Conservation (phyloP, 2,888 invertebrate genomes). For the Acrocyrtus sp. region DNA sequence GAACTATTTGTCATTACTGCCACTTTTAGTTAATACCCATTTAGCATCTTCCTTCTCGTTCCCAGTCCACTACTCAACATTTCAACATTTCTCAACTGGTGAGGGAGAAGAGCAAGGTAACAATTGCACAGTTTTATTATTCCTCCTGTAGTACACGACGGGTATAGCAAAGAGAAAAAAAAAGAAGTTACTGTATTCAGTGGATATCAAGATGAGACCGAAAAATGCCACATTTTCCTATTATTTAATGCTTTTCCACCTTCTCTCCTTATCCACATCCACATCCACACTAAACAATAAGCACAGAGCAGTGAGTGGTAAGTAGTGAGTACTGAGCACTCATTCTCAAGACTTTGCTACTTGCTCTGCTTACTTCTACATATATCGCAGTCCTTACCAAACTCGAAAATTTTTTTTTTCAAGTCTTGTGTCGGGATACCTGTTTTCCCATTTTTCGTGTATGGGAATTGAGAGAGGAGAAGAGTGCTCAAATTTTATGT, state of each 20-base stretch:
- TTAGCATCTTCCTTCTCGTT: slow-evolving; percentile 22
- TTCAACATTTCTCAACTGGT: slow-evolving; percentile 2
- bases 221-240: slow-evolving; percentile 50
- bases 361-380: slow-evolving; percentile 29
- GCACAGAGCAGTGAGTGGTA: background rate
- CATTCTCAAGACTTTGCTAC: slow-evolving; percentile 19
- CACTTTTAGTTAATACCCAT: slow-evolving; percentile 47
- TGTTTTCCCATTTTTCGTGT: slow-evolving; percentile 29
- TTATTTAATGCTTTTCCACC: slow-evolving; percentile 51
- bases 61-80: slow-evolving; percentile 15
- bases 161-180: slow-evolving; percentile 26
- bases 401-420: too few species aligned
- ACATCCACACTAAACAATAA: background rate
- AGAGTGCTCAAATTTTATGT: slow-evolving; percentile 46
- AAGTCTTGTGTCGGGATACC: slow-evolving; percentile 44
- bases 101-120: slow-evolving; percentile 9
- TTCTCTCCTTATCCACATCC: slow-evolving; percentile 7
- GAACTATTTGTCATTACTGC: slow-evolving; percentile 54
- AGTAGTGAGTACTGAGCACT: slow-evolving; percentile 32
- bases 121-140: background rate
- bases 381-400: too few species aligned
- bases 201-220: slow-evolving; percentile 51
- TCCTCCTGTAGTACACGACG: too few species aligned
- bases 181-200: too few species aligned
- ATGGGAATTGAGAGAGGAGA: background rate